Base-by-base conservation (phyloP, 2,113 vertebrate species). In the Malaclemys terrapin region DNA sequence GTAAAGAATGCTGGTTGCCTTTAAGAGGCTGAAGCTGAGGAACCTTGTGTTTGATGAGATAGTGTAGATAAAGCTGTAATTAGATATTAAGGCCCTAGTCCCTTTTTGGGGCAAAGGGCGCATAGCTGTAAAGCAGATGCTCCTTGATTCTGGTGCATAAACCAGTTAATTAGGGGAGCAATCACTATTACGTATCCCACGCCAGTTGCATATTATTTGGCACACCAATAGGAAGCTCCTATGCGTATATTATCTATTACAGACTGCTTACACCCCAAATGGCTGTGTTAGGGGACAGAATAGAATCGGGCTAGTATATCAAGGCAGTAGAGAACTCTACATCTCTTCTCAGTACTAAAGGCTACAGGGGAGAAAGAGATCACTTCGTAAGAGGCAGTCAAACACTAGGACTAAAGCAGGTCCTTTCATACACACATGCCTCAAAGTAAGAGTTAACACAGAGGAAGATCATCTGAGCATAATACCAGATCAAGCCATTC, bases 171-270 rank as follows among this genome's bases (percentile, higher is more conserved):
- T n/a, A 52, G 38, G 20, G 1, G 2, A 82, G 53, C 16, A 24
- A 42, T 54, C 38, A 31, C 6, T 56, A 35, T 17, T 50, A 53
- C 2, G 2, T 38, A 10, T 6, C 35, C 62, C 25, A 2, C 0
- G 0, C 47, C 31, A 38, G 27, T 10, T 4, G 19, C 1, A 0
- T 2, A 45, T 5, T 0, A 0, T 45, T 78, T 12, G 35, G 24
- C 45, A 24, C n/a, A 76, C 56, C 42, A 38, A 49, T 6, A 14
- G 25, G 80, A 31, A 56, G 47, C 52, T 75, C 10, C 45, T 47
- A 53, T 81, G 24, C 17, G 0, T 35, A n/a, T 49, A 27, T 0
- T 1, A 38, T 2, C 0, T 81, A 0, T 14, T 45, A 53, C 4
- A 47, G 35, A 25, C 82, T 38, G 53, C 10, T 1, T 0, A 54